Evolutionary conservation across 2,888 invertebrate genomes (phyloP), one percentile per base, ranked within the genome.

Genomic region (Drosophila maculinotata): DNA sequence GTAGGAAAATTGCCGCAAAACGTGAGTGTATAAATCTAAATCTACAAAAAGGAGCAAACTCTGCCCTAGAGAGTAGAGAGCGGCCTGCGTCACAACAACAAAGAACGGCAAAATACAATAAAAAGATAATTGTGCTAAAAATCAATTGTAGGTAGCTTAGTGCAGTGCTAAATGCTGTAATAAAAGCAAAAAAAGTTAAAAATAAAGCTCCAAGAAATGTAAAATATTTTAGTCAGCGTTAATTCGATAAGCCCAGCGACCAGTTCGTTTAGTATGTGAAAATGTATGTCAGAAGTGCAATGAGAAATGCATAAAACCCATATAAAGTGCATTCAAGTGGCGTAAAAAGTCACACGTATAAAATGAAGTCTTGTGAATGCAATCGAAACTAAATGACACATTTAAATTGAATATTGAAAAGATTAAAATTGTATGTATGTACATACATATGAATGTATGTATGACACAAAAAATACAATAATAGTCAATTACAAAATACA

Each of bases 61-160:
- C 23, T 17, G 38, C 14, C 15, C 10, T 17, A 25, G 41, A 52
- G 25, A 41, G 74, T 17, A 25, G 41, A 52, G 25, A 41, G 74
- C 69, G 81, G 84, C 87, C 79, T 84, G 65, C 47, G 64, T 14
- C 48, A 35, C 30, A 12, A 51, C 23, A 12, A 44, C 10, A 47
- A 12, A 53, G 17, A 5, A 31, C 30, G 31, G 30, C 28, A 45
- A 54, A 52, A 54, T 45, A 33, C 12, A 54, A 48, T 53, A 48
- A 62, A 64, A 26, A 41, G 58, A 44, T 26, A 64, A 30, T 47
- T 86, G 73, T 87, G 86, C 76, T 68, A 79, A 86, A 88, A 86
- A 82, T 82, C 88, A 82, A 82, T 86, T 83, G 88, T 88, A 88
- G 83, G 88, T 88, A 72, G 28, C 44, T 12, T 5, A 42, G 45